phyloP scores from a whole-genome alignment of 2,888 invertebrate genomes.

The Camponotus fellah region DNA sequence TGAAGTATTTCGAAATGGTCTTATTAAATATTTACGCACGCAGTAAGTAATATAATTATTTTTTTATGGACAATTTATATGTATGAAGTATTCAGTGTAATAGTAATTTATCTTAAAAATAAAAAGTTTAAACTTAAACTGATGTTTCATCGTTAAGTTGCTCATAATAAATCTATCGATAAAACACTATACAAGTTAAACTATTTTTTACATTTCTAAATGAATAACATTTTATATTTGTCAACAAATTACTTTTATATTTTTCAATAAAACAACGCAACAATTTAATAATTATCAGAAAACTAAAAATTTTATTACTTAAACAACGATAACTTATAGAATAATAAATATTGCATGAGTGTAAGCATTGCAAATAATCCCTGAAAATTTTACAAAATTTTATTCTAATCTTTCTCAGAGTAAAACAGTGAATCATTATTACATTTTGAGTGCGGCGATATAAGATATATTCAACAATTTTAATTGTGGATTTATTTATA shows the following conservation, averaged over 20 bases:
- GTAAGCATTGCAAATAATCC: background rate
- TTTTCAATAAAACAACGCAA: no score
- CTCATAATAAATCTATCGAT: background rate
- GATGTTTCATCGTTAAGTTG: background rate
- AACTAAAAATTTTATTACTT: no score
- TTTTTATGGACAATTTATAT: background rate
- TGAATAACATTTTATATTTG: background rate
- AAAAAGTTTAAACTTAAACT: background rate
- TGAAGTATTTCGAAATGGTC: conserved; percentile 85
- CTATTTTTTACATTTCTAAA: background rate
- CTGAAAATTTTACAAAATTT: background rate
- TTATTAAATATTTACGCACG: conserved; percentile 75
- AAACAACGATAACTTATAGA: background rate
- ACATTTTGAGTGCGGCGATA: background rate
- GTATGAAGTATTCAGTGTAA: background rate
- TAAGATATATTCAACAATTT: background rate
- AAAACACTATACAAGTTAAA: background rate
- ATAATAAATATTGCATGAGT: background rate
- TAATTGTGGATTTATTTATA: background rate
- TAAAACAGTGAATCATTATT: background rate
- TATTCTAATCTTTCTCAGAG: background rate
- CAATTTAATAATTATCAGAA: background rate
- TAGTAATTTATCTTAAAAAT: background rate
- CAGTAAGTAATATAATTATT: conserved; percentile 76
- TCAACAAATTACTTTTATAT: no score